Base-by-base conservation (phyloP, 2,888 invertebrate genomes). In the Callimorpha dominula region DNA sequence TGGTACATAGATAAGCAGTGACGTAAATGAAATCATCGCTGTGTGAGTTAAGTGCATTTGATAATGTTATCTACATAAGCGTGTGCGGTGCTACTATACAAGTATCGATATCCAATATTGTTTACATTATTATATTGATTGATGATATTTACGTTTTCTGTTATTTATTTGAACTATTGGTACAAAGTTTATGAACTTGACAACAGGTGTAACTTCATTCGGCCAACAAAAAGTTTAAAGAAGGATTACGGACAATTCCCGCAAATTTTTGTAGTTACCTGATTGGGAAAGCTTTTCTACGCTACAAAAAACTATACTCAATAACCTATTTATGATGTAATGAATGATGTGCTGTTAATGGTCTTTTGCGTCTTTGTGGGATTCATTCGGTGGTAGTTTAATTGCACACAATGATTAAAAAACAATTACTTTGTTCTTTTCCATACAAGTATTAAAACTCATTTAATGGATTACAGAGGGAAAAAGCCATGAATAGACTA, bases 121-220 rank as follows among this genome's bases (percentile, higher is more conserved):
- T 46, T 46, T 46, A 46, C 43, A 46, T 46, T 46, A 46, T 46
- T 46, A 42, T 54, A 65, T 67, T 67, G 54, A 72, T 77, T 70
- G 77, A 65, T 75, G 68, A 71, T 78, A 76, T 78, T 70, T 76
- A 74, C 70, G 70, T 68, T 68, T 42, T 60, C 52, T 52, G 73
- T 9, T 73, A 67, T 72, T 78, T 76, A 72, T 76, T 80, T 72
- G 43, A 70, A 54, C 42, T 78, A 49, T 75, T 54, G 69, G 74
- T 70, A 57, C 69, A 78, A 80, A 69, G 78, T 75, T 43, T 73
- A 40, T 42, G 31, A 65, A 8, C 46, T 54, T 20, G 54, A 31
- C 54, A 54, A 54, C n/a, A 54, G n/a, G n/a, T 54, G 54, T n/a
- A 54, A 54, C 1, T n/a, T 20, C 9, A 11, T 4, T 4, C 8